These are phyloP conservation scores for Borostomias antarcticus DNA, from an alignment of 2,797 vertebrate genomes.

Conservation along the genomic window DNA sequence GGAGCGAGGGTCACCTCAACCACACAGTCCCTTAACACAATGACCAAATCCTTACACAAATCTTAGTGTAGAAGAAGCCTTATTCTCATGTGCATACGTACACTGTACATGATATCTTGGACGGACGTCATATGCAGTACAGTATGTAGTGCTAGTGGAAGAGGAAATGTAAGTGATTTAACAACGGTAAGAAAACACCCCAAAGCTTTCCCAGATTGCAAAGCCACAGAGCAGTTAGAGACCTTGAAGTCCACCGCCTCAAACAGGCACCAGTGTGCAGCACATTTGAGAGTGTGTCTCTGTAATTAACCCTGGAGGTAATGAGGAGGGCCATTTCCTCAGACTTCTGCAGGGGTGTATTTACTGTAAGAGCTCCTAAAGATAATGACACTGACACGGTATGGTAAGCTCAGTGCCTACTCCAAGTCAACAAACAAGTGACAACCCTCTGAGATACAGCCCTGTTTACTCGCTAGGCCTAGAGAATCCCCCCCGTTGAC, in stretches of 20 bases:
- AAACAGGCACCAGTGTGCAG: conserved; percentile 18
- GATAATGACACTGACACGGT: conserved; percentile 39
- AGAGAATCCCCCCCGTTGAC: background rate
- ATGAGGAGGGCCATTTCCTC: conserved; percentile 71
- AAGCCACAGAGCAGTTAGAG: conserved; percentile 25
- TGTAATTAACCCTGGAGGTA: conserved; percentile 62
- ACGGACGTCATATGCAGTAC: too few relatives aligned
- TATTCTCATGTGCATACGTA: background rate
- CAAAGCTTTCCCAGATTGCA: conserved; percentile 21
- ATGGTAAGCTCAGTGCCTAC: conserved; percentile 24
- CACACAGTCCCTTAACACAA: background rate
- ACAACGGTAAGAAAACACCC: conserved; percentile 43
- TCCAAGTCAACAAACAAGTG: conserved; percentile 29
- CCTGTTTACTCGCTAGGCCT: background rate
- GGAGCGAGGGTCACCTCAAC: conserved; percentile 26
- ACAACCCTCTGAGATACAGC: conserved; percentile 1
- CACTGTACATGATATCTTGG: too few relatives aligned
- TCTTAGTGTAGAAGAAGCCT: background rate
- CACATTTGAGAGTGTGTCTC: conserved; percentile 29
- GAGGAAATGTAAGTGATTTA: conserved; percentile 43
- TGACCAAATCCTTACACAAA: background rate
- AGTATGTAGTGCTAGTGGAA: conserved; percentile 26
- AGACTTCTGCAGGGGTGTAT: conserved; percentile 30
- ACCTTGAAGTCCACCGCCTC: conserved; percentile 27
- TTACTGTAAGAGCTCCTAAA: conserved; percentile 26